Evolutionary conservation across 2,888 invertebrate genomes (phyloP).

Genomic region (Melanostoma mellinum): DNA sequence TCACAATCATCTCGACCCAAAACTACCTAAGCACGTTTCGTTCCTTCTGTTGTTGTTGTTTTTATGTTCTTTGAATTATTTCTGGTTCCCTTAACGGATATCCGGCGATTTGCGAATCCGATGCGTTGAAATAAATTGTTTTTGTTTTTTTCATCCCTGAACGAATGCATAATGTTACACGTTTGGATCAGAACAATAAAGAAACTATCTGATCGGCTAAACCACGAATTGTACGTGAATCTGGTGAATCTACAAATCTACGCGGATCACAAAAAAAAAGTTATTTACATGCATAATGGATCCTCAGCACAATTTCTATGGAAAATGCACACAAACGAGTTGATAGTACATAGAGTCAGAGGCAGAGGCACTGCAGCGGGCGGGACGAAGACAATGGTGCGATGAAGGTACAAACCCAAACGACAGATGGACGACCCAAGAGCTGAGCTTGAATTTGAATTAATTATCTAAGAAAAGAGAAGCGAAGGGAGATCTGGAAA

Average conservation of each 20-base stretch:
- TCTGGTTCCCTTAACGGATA: slow-evolving; percentile 58
- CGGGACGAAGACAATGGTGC: slow-evolving; percentile 3
- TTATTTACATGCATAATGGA: slow-evolving; percentile 65
- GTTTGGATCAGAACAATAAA: slow-evolving; percentile 50
- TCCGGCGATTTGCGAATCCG: slow-evolving; percentile 61
- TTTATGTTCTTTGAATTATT: slow-evolving; percentile 1
- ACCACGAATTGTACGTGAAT: slow-evolving; percentile 47
- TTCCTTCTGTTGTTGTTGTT: neutral
- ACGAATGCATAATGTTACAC: slow-evolving; percentile 37
- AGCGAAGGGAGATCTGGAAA: neutral
- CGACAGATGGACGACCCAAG: slow-evolving; percentile 60
- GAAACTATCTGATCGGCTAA: slow-evolving; percentile 50
- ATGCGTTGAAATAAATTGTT: slow-evolving; percentile 46
- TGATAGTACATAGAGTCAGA: neutral
- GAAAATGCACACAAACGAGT: slow-evolving; percentile 47
- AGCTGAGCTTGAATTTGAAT: slow-evolving; percentile 70
- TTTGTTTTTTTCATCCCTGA: slow-evolving; percentile 53
- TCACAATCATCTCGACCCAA: too few relatives aligned
- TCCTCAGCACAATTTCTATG: slow-evolving; percentile 67
- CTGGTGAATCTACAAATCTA: slow-evolving; percentile 53
- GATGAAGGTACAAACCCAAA: slow-evolving; percentile 25
- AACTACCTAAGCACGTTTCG: neutral
- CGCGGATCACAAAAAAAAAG: slow-evolving; percentile 23
- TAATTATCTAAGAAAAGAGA: slow-evolving; percentile 57
- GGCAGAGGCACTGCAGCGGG: neutral